phyloP scores from a whole-genome alignment of 2,113 vertebrate genomes.

The Oryzias melastigma region DNA sequence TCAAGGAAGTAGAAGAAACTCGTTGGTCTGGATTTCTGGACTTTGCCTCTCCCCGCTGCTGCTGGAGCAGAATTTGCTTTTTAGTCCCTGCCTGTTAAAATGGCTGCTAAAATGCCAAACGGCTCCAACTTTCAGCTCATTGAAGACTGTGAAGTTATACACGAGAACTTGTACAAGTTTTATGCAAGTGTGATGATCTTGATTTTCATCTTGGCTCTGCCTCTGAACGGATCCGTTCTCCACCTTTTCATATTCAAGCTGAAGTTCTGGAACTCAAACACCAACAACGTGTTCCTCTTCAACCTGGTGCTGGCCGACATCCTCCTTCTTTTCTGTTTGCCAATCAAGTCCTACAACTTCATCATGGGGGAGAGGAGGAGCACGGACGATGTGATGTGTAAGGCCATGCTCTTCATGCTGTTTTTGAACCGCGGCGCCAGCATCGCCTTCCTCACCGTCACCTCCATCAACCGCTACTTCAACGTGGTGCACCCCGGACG shows the following conservation, averaged over 20 bases:
- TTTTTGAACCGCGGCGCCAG: conserved; percentile 78
- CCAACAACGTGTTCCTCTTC: conserved; percentile 80
- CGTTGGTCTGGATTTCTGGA: conserved; percentile 23
- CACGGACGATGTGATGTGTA: conserved; percentile 49
- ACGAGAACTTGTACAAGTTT: conserved; percentile 57
- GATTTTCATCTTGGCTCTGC: conserved; percentile 80
- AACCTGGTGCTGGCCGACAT: conserved; percentile 81
- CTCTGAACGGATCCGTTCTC: conserved; percentile 75
- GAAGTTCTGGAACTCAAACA: conserved; percentile 81
- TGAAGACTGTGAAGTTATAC: conserved; percentile 13
- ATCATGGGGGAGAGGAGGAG: conserved; percentile 55
- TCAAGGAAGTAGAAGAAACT: conserved; percentile 25
- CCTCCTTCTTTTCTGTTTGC: conserved; percentile 78
- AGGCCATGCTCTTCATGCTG: conserved; percentile 76
- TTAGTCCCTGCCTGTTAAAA: not conserved
- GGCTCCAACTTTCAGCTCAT: conserved; percentile 10
- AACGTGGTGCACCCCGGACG: conserved; percentile 76
- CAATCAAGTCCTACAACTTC: conserved; percentile 74
- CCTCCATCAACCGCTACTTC: conserved; percentile 80
- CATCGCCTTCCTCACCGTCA: conserved; percentile 77
- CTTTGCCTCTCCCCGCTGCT: not conserved
- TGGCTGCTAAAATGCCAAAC: too few relatives aligned
- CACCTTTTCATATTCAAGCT: conserved; percentile 82
- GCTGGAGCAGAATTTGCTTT: not conserved
- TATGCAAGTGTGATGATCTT: conserved; percentile 74